Evolutionary conservation across 2,113 vertebrate species (phyloP).

Genomic region (Thymallus thymallus): DNA sequence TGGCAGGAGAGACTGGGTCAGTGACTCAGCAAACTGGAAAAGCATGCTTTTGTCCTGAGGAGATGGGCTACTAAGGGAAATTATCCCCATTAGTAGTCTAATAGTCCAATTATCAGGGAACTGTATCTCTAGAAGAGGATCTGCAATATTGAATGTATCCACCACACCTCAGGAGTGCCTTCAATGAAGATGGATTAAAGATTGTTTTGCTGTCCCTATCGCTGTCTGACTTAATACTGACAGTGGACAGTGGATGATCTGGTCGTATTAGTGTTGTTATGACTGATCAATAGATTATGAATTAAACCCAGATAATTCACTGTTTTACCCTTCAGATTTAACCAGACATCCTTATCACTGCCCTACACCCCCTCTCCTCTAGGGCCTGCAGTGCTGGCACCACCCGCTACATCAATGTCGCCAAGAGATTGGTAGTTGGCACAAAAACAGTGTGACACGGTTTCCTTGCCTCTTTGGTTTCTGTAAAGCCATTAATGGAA

Average conservation of each 20-base stretch:
- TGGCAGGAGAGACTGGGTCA: slow-evolving; percentile 58
- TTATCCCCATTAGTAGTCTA: background rate
- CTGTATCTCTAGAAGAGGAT: too few relatives aligned
- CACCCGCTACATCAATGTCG: background rate
- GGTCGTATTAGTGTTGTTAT: background rate
- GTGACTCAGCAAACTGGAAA: slow-evolving; percentile 41
- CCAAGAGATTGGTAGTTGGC: slow-evolving; percentile 1
- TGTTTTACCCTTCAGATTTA: too few relatives aligned
- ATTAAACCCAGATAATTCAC: too few relatives aligned
- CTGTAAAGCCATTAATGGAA: slow-evolving; percentile 43
- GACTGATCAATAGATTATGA: background rate
- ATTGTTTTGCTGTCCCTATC: background rate
- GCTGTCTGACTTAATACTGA: too few relatives aligned
- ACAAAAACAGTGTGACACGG: background rate
- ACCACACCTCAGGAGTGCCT: background rate
- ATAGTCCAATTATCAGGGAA: too few relatives aligned
- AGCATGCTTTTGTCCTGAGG: slow-evolving; percentile 54
- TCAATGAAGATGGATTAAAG: background rate
- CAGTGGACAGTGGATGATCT: too few relatives aligned
- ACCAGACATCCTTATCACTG: background rate
- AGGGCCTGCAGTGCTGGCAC: background rate
- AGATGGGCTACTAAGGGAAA: slow-evolving; percentile 14
- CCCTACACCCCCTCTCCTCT: background rate
- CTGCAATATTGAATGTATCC: too few relatives aligned
- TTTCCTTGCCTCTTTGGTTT: slow-evolving; percentile 1